phyloP scores from a whole-genome alignment of 2,888 invertebrate genomes.

The Thera obeliscata region DNA sequence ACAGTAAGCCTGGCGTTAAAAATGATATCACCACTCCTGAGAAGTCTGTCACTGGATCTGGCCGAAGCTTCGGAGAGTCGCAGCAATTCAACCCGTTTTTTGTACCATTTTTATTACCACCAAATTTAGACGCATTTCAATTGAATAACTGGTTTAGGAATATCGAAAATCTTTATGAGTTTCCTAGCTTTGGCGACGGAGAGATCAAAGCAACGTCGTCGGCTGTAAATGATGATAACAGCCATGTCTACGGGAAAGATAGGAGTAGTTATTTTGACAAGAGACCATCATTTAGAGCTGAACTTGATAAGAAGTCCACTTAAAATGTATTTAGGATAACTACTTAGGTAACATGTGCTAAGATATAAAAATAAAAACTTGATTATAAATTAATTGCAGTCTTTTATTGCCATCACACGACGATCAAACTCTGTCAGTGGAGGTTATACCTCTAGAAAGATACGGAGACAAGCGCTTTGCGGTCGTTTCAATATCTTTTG shows the following conservation, averaged over 20 bases:
- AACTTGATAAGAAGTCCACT: conserved; percentile 1
- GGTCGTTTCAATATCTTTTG: conserved; percentile 66
- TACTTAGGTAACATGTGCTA: not conserved
- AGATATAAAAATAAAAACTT: conserved; percentile 23
- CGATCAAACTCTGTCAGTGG: conserved; percentile 9
- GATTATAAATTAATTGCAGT: conserved; percentile 38
- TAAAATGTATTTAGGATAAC: not conserved
- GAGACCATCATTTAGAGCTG: conserved; percentile 14
- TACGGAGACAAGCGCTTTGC: conserved; percentile 64
- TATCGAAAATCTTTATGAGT: conserved; percentile 56
- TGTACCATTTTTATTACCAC: conserved; percentile 56
- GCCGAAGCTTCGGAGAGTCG: conserved; percentile 54
- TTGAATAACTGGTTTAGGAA: conserved; percentile 59
- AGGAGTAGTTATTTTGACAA: conserved; percentile 55
- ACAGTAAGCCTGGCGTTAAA: conserved; percentile 37
- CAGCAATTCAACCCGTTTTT: conserved; percentile 51
- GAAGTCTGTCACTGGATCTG: conserved; percentile 52
- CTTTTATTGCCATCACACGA: conserved; percentile 54
- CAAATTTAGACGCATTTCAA: conserved; percentile 54
- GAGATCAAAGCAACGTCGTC: conserved; percentile 53
- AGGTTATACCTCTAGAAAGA: conserved; percentile 50
- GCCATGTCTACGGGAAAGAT: conserved; percentile 62
- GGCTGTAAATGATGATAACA: conserved; percentile 64
- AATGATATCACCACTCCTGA: conserved; percentile 57
- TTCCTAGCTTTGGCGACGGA: conserved; percentile 49